These are phyloP conservation scores for Neoitamus cyanurus DNA, from an alignment of 2,888 invertebrate species.

Conservation along the genomic window DNA sequence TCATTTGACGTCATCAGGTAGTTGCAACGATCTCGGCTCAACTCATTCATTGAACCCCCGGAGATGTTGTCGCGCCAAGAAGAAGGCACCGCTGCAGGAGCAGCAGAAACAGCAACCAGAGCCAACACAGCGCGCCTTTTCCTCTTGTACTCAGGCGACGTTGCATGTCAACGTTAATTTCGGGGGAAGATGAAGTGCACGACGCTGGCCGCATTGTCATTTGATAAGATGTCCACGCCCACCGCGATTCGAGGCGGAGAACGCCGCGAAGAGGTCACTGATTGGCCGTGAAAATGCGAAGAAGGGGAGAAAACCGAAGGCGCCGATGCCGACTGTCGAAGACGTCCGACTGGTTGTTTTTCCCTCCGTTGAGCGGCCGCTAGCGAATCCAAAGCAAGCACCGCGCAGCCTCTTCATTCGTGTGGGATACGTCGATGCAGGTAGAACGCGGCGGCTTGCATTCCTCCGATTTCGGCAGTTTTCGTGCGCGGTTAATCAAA, in stretches of 20 bases:
- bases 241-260: slow-evolving; percentile 38
- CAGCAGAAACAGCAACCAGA: background rate
- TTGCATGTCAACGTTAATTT: background rate
- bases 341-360: slow-evolving; percentile 13
- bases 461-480: background rate
- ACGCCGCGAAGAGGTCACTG: background rate
- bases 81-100: background rate
- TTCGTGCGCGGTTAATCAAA: slow-evolving; percentile 3
- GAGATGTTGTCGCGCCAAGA: background rate
- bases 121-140: background rate
- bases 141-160: background rate
- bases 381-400: slow-evolving; percentile 8
- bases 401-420: slow-evolving; percentile 44
- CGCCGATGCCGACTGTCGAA: slow-evolving; percentile 26
- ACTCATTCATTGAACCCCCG: background rate
- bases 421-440: slow-evolving; percentile 47
- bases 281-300: slow-evolving; percentile 19
- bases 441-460: slow-evolving; percentile 15
- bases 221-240: slow-evolving; percentile 30
- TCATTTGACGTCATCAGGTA: background rate
- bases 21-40: background rate
- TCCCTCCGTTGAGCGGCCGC: background rate
- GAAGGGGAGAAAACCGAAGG: slow-evolving; percentile 36
- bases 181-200: slow-evolving; percentile 4
- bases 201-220: background rate